Evolutionary conservation across 2,797 vertebrate species (phyloP), one percentile per base, ranked within the genome.

Genomic region (Channa striata): DNA sequence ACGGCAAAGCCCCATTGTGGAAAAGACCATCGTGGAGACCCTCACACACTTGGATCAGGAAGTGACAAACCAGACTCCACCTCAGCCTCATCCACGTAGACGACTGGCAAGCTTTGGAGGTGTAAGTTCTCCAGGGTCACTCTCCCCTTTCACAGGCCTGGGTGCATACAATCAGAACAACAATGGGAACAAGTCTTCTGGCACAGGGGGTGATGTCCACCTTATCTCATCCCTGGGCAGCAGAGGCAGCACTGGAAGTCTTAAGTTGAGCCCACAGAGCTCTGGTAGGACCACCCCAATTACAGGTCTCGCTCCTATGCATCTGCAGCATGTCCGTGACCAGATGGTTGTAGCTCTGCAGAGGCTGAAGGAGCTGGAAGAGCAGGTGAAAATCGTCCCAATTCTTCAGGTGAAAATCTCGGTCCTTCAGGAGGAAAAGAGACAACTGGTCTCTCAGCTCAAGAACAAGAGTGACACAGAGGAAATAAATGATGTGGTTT

Each of bases 361-460:
- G 84, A 96, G 93, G 77, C 94, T 99, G 39, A 99, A 98, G 90
- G 96, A 98, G 75, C 93, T 99, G 0, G 98, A 99, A 78, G 97
- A 99, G 58, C 97, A 99, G 83, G 97, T 99, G 11, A 97, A 96
- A 72, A 95, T 95, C 17, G 98, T 99, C 82, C 98, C 98, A 0
- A 92, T 98, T 60, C 94, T 99, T n/a, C 96, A 97, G 82, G 96
- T 98, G 0, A 99, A 97, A 88, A 98, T 99, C 75, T 96, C 97
- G 0, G 96, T 97, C 69, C 93, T 99, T 59, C 96, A 97, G 72
- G 97, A 99, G 74, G 98, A 99, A 87, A 99, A 97, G 76, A 94
- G 96, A 74, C 96, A 97, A 56, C 86, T 99, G 70, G 86, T 90
- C 19, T 93, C 92, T 0, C 95, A 96, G 83, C 89, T 97, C 20